Conservation (phyloP, 2,113 vertebrate genomes). For the Platichthys stellatus region DNA sequence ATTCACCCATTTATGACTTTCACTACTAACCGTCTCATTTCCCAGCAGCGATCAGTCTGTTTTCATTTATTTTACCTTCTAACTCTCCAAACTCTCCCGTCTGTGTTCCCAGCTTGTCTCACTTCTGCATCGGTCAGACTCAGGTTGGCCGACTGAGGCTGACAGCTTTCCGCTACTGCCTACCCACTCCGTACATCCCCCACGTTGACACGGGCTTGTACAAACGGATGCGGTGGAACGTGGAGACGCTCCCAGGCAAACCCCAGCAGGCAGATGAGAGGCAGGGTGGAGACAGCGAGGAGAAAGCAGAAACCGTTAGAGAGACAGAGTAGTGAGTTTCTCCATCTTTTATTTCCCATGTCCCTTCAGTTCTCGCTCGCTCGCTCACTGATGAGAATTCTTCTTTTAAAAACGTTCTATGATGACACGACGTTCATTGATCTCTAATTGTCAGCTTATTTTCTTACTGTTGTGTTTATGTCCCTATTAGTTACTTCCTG, state of each 20-base stretch:
- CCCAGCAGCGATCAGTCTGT: not conserved
- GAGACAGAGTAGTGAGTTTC: conserved; percentile 83
- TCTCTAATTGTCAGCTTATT: not conserved
- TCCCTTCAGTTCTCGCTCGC: not conserved
- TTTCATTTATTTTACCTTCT: not conserved
- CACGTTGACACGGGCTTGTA: conserved; percentile 73
- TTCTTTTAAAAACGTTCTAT: not conserved
- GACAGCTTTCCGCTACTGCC: conserved; percentile 83
- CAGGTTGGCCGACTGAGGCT: conserved; percentile 75
- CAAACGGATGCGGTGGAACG: conserved; percentile 91
- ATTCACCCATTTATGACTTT: too few relatives aligned
- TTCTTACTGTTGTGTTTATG: not conserved
- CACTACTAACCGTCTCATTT: too few relatives aligned
- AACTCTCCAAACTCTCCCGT: not conserved
- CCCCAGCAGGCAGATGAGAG: conserved; percentile 3
- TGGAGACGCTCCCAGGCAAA: conserved; percentile 63
- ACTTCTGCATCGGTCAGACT: conserved; percentile 84
- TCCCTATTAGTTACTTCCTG: conserved; percentile 81
- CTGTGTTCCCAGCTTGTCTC: conserved; percentile 76
- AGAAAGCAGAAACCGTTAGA: conserved; percentile 2
- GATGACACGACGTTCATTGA: not conserved
- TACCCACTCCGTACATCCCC: conserved; percentile 78
- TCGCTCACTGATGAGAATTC: not conserved
- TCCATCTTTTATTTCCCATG: not conserved
- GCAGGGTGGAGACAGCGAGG: conserved; percentile 6